These are phyloP conservation scores for Plebejus anna DNA, from an alignment of 2,888 invertebrate genomes.

Conservation along the genomic window DNA sequence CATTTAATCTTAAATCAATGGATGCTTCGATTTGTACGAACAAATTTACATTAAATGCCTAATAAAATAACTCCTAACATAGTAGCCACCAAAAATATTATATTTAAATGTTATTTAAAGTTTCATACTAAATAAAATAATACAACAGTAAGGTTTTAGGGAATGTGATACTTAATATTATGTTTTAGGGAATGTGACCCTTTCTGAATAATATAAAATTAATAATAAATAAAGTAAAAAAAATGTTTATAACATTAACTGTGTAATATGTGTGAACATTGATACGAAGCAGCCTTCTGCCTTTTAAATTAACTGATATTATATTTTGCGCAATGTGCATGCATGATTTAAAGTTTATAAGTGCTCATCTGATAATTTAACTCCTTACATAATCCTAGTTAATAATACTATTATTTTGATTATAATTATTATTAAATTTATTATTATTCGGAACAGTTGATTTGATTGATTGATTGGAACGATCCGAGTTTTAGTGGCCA, in stretches of 20 bases:
- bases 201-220: not conserved
- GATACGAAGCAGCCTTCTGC: not conserved
- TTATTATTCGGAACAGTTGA: too few species aligned
- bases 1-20: not conserved
- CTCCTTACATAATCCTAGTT: not conserved
- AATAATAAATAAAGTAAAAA: not conserved
- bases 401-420: too few species aligned
- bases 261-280: not conserved
- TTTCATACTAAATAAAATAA: not conserved
- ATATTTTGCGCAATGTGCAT: too few species aligned
- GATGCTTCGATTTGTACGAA: not conserved
- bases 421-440: too few species aligned
- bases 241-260: not conserved
- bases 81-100: not conserved
- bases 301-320: not conserved
- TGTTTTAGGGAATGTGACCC: not conserved
- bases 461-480: too few species aligned
- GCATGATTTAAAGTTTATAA: not conserved
- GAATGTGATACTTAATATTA: not conserved
- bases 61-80: not conserved
- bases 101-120: not conserved
- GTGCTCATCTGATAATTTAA: not conserved
- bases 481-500: too few species aligned
- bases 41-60: not conserved
- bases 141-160: not conserved